These are phyloP conservation scores for Machaerirhynchus nigripectus DNA, from an alignment of 2,113 vertebrate genomes.

Conservation along the genomic window DNA sequence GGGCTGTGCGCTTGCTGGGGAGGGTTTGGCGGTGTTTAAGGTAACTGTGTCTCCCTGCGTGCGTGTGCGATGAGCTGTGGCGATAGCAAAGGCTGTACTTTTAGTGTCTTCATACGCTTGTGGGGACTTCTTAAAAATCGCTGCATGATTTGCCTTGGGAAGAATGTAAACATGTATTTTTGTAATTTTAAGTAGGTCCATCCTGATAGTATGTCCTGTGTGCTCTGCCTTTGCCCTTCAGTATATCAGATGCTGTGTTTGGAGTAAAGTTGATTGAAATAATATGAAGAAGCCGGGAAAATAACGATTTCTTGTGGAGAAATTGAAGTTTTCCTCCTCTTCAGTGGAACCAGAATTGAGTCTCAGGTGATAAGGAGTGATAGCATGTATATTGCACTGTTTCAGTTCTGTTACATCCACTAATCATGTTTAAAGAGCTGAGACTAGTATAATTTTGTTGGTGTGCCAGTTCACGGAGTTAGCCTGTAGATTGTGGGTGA, in stretches of 20 bases:
- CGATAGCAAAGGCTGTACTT: rapidly evolving
- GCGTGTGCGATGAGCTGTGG: background rate
- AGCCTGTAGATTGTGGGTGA: background rate
- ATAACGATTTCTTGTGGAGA: background rate
- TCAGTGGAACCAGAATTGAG: background rate
- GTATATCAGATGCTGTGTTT: background rate
- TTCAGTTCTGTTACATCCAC: background rate
- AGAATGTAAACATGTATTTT: background rate
- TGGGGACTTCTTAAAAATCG: background rate
- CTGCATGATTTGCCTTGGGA: background rate
- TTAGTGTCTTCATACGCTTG: rapidly evolving
- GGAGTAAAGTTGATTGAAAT: background rate
- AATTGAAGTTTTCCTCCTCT: background rate
- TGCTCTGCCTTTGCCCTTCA: background rate
- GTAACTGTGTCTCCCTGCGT: background rate
- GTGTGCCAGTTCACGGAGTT: background rate
- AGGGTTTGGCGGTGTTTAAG: background rate
- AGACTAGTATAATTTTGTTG: background rate
- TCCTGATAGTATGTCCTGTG: background rate
- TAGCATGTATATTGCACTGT: background rate
- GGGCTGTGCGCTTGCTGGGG: background rate
- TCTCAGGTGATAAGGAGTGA: background rate
- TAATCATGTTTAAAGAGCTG: background rate
- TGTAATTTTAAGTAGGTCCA: background rate
- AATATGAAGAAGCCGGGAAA: background rate